Evolutionary conservation across 2,888 invertebrate genomes (phyloP), one percentile per base, ranked within the genome.

Genomic region (Heterodera filipjevi): DNA sequence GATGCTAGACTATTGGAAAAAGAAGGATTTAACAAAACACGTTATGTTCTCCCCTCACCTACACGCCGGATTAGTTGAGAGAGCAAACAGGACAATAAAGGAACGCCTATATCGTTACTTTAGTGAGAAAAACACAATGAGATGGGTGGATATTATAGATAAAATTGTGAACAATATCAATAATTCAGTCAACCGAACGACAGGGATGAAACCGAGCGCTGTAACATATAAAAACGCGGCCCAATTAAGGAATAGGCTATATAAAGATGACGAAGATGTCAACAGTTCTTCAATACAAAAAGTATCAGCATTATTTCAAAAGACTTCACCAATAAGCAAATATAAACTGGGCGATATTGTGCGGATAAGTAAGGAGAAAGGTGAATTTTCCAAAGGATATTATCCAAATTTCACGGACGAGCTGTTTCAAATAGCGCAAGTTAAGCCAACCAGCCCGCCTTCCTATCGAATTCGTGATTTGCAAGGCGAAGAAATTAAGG

Each of bases 61-160:
- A 12, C 73, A 78, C 46, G 73, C 76, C 8, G 73, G 44, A 10
- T 33, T 77, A 10, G 79, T 66, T 12, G 79, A 79, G 59, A 35
- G 79, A 19, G 66, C 66, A 35, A 71, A 71, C 8, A n/a, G 79
- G 0, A 79, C 79, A 1, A 35, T 79, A 2, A 78, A 78, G 39
- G 79, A 80, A 39, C 32, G 79, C 8, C 46, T 79, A 12, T 79
- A 79, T 22, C 68, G 71, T 8, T 77, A 76, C 35, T 59, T 77
- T 30, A 64, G 74, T 5, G 77, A 66, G n/a, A 66, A 66, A 33
- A 76, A 77, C 16, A 77, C 78, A 27, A 12, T 10, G 22, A n/a
- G 66, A 22, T 78, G 78, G 78, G n/a, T 78, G 1, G 78, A 77
- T 10, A 39, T 68, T 8, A 44, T 78, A 22, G 49, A 59, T 19